Base-by-base conservation (phyloP, 2,797 vertebrate genomes). In the Linurgus olivaceus region DNA sequence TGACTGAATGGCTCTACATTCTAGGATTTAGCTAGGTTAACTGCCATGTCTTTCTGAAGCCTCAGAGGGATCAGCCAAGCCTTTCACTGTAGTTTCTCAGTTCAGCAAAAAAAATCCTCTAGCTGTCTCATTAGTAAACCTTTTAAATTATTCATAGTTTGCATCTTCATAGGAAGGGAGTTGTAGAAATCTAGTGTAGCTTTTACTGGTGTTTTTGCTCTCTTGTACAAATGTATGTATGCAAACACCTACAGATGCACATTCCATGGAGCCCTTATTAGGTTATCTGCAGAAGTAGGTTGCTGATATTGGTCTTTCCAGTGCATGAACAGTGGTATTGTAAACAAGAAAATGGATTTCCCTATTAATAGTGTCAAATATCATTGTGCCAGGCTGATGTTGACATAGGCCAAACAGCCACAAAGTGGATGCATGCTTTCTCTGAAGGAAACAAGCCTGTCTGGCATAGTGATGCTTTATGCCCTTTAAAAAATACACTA, bases 261-360 rank as follows among this genome's bases (percentile, higher is more conserved):
- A 38, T 59, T 25, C 23, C 2, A 0, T 74, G 52, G 51, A 70
- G 20, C 21, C 4, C 58, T 54, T 80, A 17, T 29, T 86, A 40
- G 23, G 37, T 83, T 86, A 42, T 51, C n/a, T 40, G 16, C 28
- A 47, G 37, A 77, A 88, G 40, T 9, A 67, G 33, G 10, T 73
- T 85, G 59, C 37, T 82, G 81, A 11, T 78, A 28, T 3, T 75
- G 57, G 62, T 71, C 50, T 91, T 88, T 58, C 57, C 66, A 75
- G 42, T 33, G 17, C 38, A 13, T 44, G 26, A 90, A 45, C 61
- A 71, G 13, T 65, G 57, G 54, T 72, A 42, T 62, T 58, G 26
- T 86, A 84, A 91, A 86, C 45, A 83, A 57, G 80, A 77, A 83
- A 81, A 90, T 38, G 67, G 57, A 72, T 90, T 94, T 96, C 42